A percentile compares a stretch with the other conserved stretches of the same genome.
Conservation (phyloP, 2,797 vertebrate genomes). For the Tarsius wallacei region DNA sequence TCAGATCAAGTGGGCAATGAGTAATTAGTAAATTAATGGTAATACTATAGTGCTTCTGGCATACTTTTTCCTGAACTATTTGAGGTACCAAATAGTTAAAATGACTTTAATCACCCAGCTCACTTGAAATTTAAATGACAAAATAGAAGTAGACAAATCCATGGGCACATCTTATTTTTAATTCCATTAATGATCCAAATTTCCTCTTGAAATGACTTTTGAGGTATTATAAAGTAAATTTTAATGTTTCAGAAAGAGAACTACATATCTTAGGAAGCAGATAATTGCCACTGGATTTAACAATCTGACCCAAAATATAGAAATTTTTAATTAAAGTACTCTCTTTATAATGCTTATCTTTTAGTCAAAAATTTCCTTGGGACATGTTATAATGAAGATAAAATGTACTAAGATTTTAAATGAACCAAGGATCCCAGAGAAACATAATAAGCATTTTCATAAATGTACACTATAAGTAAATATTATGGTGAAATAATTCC, state of each 20-base stretch:
- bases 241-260: constrained; percentile 73
- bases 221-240: constrained; percentile 70
- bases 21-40: constrained; percentile 58
- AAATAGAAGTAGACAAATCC: constrained; percentile 52
- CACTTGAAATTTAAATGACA: constrained; percentile 62
- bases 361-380: constrained; percentile 76
- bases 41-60: constrained; percentile 35
- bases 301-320: constrained; percentile 67
- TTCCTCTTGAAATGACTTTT: constrained; percentile 68
- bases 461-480: constrained; percentile 68
- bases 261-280: constrained; percentile 69
- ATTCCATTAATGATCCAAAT: constrained; percentile 72
- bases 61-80: constrained; percentile 41
- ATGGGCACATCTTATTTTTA: constrained; percentile 54
- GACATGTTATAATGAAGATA: constrained; percentile 77
- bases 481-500: constrained; percentile 58
- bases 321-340: constrained; percentile 79
- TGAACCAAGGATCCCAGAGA: constrained; percentile 66
- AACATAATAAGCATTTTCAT: constrained; percentile 73
- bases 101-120: constrained; percentile 53
- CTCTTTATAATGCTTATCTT: constrained; percentile 80
- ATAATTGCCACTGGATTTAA: constrained; percentile 69
- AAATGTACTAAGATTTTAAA: constrained; percentile 70
- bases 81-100: constrained; percentile 65
- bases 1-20: constrained; percentile 36